These are phyloP conservation scores for Drosophila ustulata DNA, from an alignment of 2,888 invertebrate species.

Conservation along the genomic window DNA sequence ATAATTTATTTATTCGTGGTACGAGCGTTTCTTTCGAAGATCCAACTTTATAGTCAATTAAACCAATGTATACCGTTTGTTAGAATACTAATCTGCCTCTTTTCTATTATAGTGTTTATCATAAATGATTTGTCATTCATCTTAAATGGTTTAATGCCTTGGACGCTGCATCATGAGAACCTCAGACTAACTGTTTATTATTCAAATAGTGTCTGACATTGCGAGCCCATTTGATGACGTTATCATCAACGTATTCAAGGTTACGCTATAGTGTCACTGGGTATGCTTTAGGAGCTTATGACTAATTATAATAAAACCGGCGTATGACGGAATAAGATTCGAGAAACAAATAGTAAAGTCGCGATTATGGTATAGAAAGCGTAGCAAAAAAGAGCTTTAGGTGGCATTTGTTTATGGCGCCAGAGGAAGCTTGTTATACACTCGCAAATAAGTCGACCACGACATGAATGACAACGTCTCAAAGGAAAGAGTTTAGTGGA, in stretches of 20 bases:
- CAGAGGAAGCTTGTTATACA: constrained; percentile 14
- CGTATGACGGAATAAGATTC: constrained; percentile 47
- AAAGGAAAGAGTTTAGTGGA: not conserved
- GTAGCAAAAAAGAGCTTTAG: constrained; percentile 1
- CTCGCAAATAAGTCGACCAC: not conserved
- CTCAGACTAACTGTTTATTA: not conserved
- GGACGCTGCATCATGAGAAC: not conserved
- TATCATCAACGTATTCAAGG: constrained; percentile 17
- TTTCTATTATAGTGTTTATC: too few relatives aligned
- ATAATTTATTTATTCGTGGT: too few relatives aligned
- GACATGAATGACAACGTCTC: not conserved
- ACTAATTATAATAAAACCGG: constrained; percentile 43
- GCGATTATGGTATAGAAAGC: constrained; percentile 8
- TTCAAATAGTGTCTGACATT: not conserved
- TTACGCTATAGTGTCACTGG: not conserved
- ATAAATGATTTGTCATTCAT: not conserved
- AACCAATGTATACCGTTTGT: too few relatives aligned
- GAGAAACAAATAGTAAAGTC: not conserved
- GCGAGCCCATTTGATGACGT: constrained; percentile 38
- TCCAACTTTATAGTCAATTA: too few relatives aligned
- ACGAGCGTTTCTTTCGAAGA: too few relatives aligned
- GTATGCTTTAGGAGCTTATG: constrained; percentile 31
- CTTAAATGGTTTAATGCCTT: not conserved
- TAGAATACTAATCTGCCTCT: too few relatives aligned
- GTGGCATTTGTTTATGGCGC: not conserved